Evolutionary conservation across 2,797 vertebrate genomes (phyloP).

Genomic region (Manis crassicaudata): DNA sequence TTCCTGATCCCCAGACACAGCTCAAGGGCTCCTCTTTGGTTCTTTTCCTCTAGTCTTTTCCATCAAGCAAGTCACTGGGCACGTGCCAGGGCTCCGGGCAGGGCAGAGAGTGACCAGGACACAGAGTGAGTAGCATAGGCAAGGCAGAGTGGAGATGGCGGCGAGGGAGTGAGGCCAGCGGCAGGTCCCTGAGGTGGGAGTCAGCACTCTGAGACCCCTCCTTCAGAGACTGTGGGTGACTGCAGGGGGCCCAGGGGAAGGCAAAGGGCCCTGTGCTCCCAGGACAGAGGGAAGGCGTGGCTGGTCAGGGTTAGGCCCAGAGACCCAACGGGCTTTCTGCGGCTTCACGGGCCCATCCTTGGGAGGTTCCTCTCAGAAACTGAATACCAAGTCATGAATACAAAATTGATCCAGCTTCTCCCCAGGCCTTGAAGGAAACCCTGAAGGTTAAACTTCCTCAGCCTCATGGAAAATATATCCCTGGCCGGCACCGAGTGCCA

Average conservation of each 20-base stretch:
- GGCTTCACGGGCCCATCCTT: background rate
- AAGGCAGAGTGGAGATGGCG: background rate
- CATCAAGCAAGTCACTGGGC: background rate
- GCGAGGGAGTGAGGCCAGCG: background rate
- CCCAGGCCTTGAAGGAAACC: background rate
- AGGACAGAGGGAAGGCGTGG: background rate
- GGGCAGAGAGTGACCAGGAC: background rate
- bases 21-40: background rate
- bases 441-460: background rate
- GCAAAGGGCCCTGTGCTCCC: background rate
- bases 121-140: background rate
- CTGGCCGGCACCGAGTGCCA: background rate
- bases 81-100: background rate
- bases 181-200: fast-evolving
- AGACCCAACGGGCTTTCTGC: background rate
- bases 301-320: background rate
- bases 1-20: background rate
- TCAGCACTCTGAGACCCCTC: background rate
- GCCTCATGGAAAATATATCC: background rate
- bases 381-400: background rate
- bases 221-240: no score
- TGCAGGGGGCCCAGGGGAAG: no score
- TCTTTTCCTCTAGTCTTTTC: background rate
- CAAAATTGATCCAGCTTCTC: background rate
- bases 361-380: background rate